A percentile compares a stretch with the other conserved stretches of the same genome.
Conservation (phyloP, 2,888 invertebrate species). For the Tuta absoluta region DNA sequence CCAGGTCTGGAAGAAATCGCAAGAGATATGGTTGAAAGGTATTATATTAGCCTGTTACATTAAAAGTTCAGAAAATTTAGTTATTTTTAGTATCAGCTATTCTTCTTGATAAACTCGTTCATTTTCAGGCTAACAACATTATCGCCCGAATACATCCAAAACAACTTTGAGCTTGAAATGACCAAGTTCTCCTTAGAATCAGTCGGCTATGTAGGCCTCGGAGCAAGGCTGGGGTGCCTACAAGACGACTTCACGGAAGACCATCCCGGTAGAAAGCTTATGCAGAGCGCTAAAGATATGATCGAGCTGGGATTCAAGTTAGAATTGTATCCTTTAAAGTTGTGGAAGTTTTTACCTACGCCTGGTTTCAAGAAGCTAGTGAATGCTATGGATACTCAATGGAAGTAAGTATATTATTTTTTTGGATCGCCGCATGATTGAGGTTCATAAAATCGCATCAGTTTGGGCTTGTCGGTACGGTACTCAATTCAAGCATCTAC, state of each 20-base stretch:
- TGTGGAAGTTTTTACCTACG: conserved; percentile 59
- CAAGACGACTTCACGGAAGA: conserved; percentile 52
- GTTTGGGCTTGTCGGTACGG: too few species aligned
- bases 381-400: conserved; percentile 60
- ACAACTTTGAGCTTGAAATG: conserved; percentile 77
- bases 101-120: neutral
- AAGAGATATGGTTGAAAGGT: conserved; percentile 63
- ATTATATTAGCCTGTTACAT: too few species aligned
- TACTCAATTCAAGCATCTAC: neutral
- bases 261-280: conserved; percentile 57
- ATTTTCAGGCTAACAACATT: conserved; percentile 57
- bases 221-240: conserved; percentile 63
- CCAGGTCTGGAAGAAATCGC: conserved; percentile 75
- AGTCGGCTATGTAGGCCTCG: conserved; percentile 61
- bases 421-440: too few species aligned
- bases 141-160: conserved; percentile 54
- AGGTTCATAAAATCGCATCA: too few species aligned
- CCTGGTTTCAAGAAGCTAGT: conserved; percentile 60
- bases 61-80: neutral
- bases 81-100: neutral
- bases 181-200: conserved; percentile 85
- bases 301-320: conserved; percentile 52
- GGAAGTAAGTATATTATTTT: conserved; percentile 58
- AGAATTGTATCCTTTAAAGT: conserved; percentile 54
- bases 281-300: conserved; percentile 57